phyloP scores from a whole-genome alignment of 2,113 vertebrate genomes.

The Rhinolophus sinicus region DNA sequence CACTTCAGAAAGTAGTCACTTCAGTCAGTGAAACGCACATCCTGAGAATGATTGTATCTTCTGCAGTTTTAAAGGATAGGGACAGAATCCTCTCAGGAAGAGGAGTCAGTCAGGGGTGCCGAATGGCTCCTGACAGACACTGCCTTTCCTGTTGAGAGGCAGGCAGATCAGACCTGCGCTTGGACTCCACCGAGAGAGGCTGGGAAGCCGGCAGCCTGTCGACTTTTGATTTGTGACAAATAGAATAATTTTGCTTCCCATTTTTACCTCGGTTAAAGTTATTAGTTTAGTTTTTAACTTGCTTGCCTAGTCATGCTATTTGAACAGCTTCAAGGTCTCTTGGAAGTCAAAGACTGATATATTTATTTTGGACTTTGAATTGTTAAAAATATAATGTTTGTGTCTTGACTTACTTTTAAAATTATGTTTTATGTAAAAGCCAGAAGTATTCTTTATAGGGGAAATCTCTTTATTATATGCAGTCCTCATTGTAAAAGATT shows the following conservation, averaged over 20 bases:
- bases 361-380: slow-evolving; percentile 65
- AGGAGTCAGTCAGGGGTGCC: slow-evolving; percentile 51
- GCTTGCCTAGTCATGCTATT: slow-evolving; percentile 58
- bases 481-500: slow-evolving; percentile 55
- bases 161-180: slow-evolving; percentile 52
- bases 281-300: slow-evolving; percentile 43
- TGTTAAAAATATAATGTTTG: slow-evolving; percentile 60
- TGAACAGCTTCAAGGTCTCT: slow-evolving; percentile 40
- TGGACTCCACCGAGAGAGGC: background rate
- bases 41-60: slow-evolving; percentile 16
- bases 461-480: slow-evolving; percentile 21
- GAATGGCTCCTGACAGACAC: slow-evolving; percentile 71
- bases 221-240: slow-evolving; percentile 72
- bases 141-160: slow-evolving; percentile 72
- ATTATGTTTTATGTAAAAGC: slow-evolving; percentile 66
- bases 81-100: slow-evolving; percentile 57
- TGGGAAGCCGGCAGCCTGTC: slow-evolving; percentile 19
- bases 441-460: background rate
- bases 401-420: slow-evolving; percentile 66
- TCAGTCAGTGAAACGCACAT: slow-evolving; percentile 68
- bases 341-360: slow-evolving; percentile 37
- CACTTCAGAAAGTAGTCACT: slow-evolving; percentile 77
- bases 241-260: slow-evolving; percentile 59
- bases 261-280: slow-evolving; percentile 61
- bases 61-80: slow-evolving; percentile 26